These are phyloP conservation scores for Phodopus roborovskii DNA, from an alignment of 2,113 vertebrate genomes.

Conservation along the genomic window DNA sequence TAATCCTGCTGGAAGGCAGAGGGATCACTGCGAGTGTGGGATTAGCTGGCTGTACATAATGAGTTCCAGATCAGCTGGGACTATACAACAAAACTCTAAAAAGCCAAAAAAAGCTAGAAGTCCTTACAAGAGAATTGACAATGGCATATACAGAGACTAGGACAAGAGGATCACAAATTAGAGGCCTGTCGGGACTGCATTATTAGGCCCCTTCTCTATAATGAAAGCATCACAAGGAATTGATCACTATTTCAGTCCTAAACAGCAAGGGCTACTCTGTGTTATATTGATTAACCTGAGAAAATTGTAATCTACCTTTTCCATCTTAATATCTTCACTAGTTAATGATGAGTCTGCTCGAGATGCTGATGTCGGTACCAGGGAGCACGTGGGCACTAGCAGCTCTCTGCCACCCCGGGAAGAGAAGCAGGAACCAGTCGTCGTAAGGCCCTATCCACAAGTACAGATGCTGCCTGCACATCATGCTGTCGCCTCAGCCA, in stretches of 20 bases:
- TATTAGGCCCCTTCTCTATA: not conserved
- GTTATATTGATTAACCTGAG: not conserved
- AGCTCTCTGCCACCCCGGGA: conserved; percentile 91
- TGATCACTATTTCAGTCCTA: not conserved
- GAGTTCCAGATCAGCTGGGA: not conserved
- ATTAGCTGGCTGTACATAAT: not conserved
- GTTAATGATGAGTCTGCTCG: conserved; percentile 89
- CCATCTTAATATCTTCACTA: conserved; percentile 51
- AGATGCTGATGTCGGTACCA: conserved; percentile 90
- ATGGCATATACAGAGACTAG: not conserved
- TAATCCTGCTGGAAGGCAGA: not conserved
- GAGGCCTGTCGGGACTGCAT: not conserved
- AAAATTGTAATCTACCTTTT: not conserved
- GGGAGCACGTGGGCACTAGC: conserved; percentile 88
- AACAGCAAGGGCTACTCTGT: not conserved
- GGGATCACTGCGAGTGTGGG: not conserved
- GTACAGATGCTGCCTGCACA: conserved; percentile 92
- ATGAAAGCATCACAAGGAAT: not conserved
- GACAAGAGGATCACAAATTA: not conserved
- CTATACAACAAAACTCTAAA: not conserved
- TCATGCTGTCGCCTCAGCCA: conserved; percentile 91
- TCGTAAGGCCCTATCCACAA: conserved; percentile 97
- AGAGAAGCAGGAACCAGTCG: conserved; percentile 97
- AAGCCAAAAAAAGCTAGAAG: not conserved
- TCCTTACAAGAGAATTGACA: not conserved